These are phyloP conservation scores for Callinectes sapidus DNA, from an alignment of 2,888 invertebrate species.

Conservation along the genomic window DNA sequence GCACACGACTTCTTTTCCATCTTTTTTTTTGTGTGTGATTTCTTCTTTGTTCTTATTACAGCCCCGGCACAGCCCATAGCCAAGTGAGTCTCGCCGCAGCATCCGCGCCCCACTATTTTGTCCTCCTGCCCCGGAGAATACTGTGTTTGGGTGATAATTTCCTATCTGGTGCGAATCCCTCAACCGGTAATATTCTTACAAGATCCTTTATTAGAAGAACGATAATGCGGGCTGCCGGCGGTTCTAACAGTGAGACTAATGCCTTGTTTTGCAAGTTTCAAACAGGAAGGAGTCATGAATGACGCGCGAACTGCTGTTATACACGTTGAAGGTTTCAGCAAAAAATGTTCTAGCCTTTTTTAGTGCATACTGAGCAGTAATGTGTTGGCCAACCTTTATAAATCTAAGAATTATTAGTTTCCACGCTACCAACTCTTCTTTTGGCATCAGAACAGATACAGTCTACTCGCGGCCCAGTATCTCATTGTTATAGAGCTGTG, in stretches of 20 bases:
- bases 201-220: neutral
- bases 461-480: too few species aligned
- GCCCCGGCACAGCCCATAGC: neutral
- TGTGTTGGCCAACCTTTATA: too few species aligned
- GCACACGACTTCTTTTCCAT: neutral
- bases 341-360: neutral
- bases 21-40: neutral
- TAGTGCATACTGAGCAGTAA: too few species aligned
- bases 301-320: neutral
- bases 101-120: neutral
- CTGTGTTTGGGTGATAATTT: neutral
- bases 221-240: neutral
- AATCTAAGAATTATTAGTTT: too few species aligned
- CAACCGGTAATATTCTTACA: neutral
- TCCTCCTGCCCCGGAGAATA: neutral
- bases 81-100: neutral
- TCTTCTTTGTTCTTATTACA: neutral
- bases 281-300: neutral
- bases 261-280: neutral
- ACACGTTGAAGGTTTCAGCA: neutral
- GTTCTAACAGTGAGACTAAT: neutral
- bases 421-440: too few species aligned
- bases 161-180: neutral
- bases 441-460: too few species aligned
- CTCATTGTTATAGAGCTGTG: too few species aligned